Evolutionary conservation across 2,113 vertebrate genomes (phyloP), one percentile per base, ranked within the genome.

Genomic region (Odontophorus gujanensis): DNA sequence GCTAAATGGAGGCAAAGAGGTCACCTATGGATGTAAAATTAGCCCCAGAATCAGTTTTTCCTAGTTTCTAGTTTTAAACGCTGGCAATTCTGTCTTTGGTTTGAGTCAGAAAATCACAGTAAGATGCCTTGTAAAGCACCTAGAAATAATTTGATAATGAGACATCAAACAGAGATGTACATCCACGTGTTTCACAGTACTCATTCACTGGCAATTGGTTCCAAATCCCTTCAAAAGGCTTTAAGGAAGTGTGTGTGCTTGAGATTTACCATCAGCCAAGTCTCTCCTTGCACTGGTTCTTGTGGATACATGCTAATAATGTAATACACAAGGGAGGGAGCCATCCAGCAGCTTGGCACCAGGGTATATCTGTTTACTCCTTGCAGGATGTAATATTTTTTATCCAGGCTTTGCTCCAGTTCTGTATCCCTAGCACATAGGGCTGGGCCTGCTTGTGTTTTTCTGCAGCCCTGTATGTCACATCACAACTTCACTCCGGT

Each of bases 51-150:
- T 28, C 17, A 55, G 2, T 82, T 92, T 82, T 80, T 82, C 12
- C 4, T 74, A 7, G 43, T 34, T 87, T 87, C 42, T 67, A 63
- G 11, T 82, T 89, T 94, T 89, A 89, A 93, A 84, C 2, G 2
- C 28, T 88, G 18, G 48, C 50, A 59, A 38, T 89, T 92, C 42
- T 68, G 19, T 53, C 48, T 92, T 84, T 58, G 16, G 9, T 53
- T 40, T 89, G 53, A 81, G n/a, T 45, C 43, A 86, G 68, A 51
- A 63, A 86, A 86, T 85, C 30, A 6, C 58, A 85, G 8, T 40
- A 81, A 90, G 66, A 89, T 72, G 20, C 43, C 38, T 81, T 65
- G 51, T 87, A 76, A 92, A 94, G 21, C 67, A 87, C 42, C 19
- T 47, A 43, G 47, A 80, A 78, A 67, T 63, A n/a, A 75, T 66